phyloP scores from a whole-genome alignment of 1,140 invertebrate genomes.

The Bicyclus anynana region DNA sequence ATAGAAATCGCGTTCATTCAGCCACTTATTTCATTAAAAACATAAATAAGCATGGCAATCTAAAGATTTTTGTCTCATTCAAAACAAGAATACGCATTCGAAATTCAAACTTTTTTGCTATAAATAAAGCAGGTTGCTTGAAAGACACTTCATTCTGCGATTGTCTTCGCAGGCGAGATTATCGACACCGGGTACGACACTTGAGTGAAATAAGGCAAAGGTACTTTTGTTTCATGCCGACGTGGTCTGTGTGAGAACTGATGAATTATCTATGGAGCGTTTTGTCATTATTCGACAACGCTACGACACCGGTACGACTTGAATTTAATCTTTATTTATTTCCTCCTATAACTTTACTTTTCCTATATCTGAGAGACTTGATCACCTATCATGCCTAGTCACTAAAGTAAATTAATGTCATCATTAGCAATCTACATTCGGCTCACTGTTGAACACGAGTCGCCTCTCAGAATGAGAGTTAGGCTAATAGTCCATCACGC shows the following conservation, averaged over 20 bases:
- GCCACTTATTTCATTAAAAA: conserved; percentile 58
- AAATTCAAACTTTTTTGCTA: background rate
- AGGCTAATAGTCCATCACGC: too few species aligned
- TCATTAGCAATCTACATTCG: too few species aligned
- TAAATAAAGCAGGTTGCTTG: conserved; percentile 7
- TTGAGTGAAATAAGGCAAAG: conserved; percentile 15
- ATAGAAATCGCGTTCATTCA: conserved; percentile 42
- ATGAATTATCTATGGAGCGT: conserved; percentile 35
- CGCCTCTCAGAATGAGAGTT: too few species aligned
- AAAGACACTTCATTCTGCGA: conserved; percentile 35
- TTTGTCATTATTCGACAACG: background rate
- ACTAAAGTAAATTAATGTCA: too few species aligned
- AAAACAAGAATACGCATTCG: conserved; percentile 13
- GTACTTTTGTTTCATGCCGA: conserved; percentile 35
- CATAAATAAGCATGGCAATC: conserved; percentile 26
- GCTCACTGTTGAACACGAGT: too few species aligned
- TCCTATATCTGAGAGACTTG: too few species aligned
- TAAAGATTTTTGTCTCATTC: conserved; percentile 2
- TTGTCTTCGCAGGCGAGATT: conserved; percentile 49
- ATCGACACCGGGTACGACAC: conserved; percentile 49
- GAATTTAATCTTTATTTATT: background rate
- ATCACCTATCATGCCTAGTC: too few species aligned
- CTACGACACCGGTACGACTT: background rate
- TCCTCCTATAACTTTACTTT: too few species aligned
- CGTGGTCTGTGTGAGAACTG: conserved; percentile 49